Percentiles rank a stretch among this genome's conserved stretches.
These are phyloP conservation scores for Ptyas mucosa DNA, from an alignment of 2,113 vertebrate species.

Conservation along the genomic window DNA sequence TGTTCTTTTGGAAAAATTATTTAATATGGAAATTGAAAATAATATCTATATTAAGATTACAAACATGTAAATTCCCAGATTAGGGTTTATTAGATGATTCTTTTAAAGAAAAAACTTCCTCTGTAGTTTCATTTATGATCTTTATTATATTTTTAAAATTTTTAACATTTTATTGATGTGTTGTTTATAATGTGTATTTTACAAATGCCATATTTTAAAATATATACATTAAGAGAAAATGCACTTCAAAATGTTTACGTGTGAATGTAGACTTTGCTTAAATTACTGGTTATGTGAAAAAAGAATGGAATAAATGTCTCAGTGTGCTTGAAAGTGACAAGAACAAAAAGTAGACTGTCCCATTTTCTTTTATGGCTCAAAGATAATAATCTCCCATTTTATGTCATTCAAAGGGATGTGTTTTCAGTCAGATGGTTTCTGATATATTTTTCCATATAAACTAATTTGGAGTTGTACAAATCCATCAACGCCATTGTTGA, in stretches of 20 bases:
- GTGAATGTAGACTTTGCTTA: background rate
- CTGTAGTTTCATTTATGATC: background rate
- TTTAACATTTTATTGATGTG: background rate
- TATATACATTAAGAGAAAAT: background rate
- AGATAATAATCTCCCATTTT: background rate
- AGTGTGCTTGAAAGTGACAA: background rate
- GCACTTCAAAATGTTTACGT: background rate
- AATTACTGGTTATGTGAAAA: background rate
- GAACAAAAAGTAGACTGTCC: background rate
- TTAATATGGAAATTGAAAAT: background rate
- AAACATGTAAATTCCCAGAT: background rate
- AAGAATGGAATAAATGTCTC: background rate
- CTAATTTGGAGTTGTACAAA: slow-evolving; percentile 7
- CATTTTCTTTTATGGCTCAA: background rate
- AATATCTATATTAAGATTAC: background rate
- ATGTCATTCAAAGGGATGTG: background rate
- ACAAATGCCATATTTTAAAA: background rate
- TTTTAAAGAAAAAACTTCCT: background rate
- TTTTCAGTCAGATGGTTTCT: background rate
- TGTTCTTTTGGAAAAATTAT: background rate
- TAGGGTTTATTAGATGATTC: background rate
- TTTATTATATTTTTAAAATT: background rate
- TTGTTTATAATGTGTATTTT: background rate
- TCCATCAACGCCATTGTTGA: background rate
- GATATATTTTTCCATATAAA: background rate